A percentile compares a stretch with the other conserved stretches of the same genome.
Evolutionary conservation across 2,888 invertebrate genomes (phyloP).

Genomic region (Allophyes oxyacanthae): DNA sequence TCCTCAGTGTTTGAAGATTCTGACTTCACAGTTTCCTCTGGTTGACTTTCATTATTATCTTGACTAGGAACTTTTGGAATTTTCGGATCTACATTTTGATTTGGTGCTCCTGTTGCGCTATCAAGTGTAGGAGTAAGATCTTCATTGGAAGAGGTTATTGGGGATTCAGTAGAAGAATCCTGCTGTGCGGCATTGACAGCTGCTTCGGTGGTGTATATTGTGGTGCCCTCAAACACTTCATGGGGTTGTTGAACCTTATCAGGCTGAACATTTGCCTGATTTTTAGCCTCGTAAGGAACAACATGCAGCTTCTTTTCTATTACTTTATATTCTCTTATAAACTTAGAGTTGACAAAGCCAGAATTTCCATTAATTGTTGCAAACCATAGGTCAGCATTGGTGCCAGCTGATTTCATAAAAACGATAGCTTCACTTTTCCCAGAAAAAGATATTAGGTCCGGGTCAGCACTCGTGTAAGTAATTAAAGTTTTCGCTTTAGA

Average conservation of each 20-base stretch:
- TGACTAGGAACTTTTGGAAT: slow-evolving; percentile 39
- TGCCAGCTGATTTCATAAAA: slow-evolving; percentile 92
- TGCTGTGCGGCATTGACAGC: slow-evolving; percentile 44
- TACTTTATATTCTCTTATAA: slow-evolving; percentile 90
- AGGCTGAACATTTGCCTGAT: slow-evolving; percentile 68
- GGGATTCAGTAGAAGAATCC: slow-evolving; percentile 54
- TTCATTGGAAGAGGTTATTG: slow-evolving; percentile 42
- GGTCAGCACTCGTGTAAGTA: slow-evolving; percentile 87
- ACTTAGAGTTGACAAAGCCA: slow-evolving; percentile 91
- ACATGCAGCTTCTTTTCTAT: slow-evolving; percentile 73
- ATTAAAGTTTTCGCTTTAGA: slow-evolving; percentile 90
- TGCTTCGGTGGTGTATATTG: slow-evolving; percentile 83
- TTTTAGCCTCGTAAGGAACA: slow-evolving; percentile 67
- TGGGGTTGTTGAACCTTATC: slow-evolving; percentile 80
- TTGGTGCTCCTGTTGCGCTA: slow-evolving; percentile 38
- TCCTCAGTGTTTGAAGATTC: slow-evolving; percentile 17
- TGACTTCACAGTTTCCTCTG: slow-evolving; percentile 10
- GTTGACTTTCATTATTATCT: slow-evolving; percentile 19
- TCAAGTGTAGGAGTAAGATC: slow-evolving; percentile 50
- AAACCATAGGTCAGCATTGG: slow-evolving; percentile 90
- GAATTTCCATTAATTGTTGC: slow-evolving; percentile 91
- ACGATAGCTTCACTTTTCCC: slow-evolving; percentile 89
- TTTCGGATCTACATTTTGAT: slow-evolving; percentile 29
- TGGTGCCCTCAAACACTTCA: slow-evolving; percentile 92
- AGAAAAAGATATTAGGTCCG: slow-evolving; percentile 90